These are phyloP conservation scores for Lordiphosa collinella DNA, from an alignment of 1,140 invertebrate genomes.

Conservation along the genomic window DNA sequence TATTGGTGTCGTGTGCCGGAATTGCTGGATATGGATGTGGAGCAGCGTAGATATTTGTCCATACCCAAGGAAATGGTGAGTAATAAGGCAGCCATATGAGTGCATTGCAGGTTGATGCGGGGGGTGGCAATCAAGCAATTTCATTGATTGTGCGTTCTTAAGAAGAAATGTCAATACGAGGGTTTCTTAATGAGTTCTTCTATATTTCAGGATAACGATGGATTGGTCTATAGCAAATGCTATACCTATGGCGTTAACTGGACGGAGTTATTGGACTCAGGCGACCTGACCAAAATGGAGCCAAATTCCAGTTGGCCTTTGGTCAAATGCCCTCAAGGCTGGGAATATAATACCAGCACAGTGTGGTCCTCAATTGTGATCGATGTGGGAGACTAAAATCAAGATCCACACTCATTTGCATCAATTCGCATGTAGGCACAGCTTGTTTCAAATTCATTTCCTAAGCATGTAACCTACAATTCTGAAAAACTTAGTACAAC, in stretches of 20 bases:
- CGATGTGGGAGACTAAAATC: slow-evolving; percentile 83
- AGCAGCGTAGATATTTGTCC: slow-evolving; percentile 83
- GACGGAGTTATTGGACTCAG: slow-evolving; percentile 81
- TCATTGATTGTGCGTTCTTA: slow-evolving; percentile 43
- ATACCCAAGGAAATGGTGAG: slow-evolving; percentile 82
- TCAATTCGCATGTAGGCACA: slow-evolving; percentile 35
- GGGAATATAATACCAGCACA: slow-evolving; percentile 87
- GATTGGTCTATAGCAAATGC: slow-evolving; percentile 83
- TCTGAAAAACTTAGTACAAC: not conserved
- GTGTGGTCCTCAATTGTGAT: slow-evolving; percentile 89
- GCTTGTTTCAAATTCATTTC: slow-evolving; percentile 41
- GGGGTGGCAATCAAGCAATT: slow-evolving; percentile 25
- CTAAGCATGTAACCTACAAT: slow-evolving; percentile 4
- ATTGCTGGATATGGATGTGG: slow-evolving; percentile 82
- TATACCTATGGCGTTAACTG: slow-evolving; percentile 86
- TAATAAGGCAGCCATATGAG: slow-evolving; percentile 38
- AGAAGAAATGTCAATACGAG: slow-evolving; percentile 32
- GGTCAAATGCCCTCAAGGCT: slow-evolving; percentile 87
- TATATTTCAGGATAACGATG: slow-evolving; percentile 79
- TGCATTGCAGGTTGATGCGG: slow-evolving; percentile 7
- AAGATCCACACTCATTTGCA: slow-evolving; percentile 7
- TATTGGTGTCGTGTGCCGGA: slow-evolving; percentile 90
- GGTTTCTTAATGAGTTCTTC: slow-evolving; percentile 18
- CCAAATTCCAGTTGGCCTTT: slow-evolving; percentile 83
- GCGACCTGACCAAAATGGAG: slow-evolving; percentile 56